Conservation (phyloP, 2,113 vertebrate species). For the Procapra przewalskii region DNA sequence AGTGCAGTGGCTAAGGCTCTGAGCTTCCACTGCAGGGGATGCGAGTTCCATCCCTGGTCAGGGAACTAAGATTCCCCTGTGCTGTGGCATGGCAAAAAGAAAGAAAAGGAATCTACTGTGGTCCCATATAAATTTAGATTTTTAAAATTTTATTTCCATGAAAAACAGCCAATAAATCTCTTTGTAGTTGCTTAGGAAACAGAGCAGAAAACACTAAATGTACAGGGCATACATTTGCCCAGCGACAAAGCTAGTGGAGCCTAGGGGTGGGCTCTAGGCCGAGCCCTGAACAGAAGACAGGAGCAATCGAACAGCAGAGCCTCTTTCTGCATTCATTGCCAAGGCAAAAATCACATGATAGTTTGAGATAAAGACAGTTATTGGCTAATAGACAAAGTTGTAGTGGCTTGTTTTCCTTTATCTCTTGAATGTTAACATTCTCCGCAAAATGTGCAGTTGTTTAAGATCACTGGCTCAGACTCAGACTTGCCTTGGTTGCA, state of each 20-base stretch:
- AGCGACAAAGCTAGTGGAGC: neutral
- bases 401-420: neutral
- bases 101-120: neutral
- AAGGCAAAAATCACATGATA: neutral
- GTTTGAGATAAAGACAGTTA: neutral
- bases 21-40: neutral
- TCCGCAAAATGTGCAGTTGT: neutral
- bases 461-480: neutral
- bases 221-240: neutral
- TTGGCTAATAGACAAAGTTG: neutral
- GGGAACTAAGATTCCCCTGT: neutral
- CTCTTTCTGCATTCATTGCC: neutral
- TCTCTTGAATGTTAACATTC: neutral
- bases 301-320: neutral
- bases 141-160: neutral
- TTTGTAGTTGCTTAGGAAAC: neutral
- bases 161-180: neutral
- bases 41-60: neutral
- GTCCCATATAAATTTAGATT: neutral
- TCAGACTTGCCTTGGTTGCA: neutral
- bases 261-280: neutral
- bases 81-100: neutral
- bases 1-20: neutral
- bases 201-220: neutral
- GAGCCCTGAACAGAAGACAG: neutral